Conservation (phyloP, 2,113 vertebrate species). For the Lepisosteus oculatus region DNA sequence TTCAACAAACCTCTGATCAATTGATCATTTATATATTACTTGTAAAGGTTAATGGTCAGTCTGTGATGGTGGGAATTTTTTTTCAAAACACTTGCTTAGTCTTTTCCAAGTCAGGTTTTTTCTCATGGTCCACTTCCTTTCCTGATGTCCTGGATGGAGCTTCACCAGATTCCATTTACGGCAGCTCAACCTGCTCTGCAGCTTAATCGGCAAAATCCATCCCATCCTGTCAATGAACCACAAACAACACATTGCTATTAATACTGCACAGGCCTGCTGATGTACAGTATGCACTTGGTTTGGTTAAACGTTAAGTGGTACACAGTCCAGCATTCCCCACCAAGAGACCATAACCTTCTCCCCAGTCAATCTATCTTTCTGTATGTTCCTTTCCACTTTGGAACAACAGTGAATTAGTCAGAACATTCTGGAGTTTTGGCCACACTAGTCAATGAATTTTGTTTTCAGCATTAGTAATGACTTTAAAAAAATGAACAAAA, state of each 20-base stretch:
- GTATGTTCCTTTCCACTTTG: too few species aligned
- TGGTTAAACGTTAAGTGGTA: not conserved
- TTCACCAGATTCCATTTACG: not conserved
- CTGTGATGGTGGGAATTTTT: not conserved
- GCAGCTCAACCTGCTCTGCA: not conserved
- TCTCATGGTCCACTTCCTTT: too few species aligned
- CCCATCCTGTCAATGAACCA: slow-evolving; percentile 7
- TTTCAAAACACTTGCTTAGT: not conserved
- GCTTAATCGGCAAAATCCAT: not conserved
- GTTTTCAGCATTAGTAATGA: too few species aligned
- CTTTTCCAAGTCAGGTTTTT: not conserved
- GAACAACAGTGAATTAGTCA: too few species aligned
- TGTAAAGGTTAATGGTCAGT: too few species aligned
- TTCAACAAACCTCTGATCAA: too few species aligned
- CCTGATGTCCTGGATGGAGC: not conserved
- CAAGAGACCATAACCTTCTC: not conserved
- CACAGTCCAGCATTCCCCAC: not conserved
- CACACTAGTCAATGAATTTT: too few species aligned
- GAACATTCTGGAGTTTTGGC: too few species aligned
- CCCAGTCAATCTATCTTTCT: not conserved
- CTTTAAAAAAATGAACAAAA: too few species aligned
- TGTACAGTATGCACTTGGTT: too few species aligned
- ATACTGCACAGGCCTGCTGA: not conserved
- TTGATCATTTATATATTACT: too few species aligned
- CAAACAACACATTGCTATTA: slow-evolving; percentile 5